phyloP scores from a whole-genome alignment of 2,888 invertebrate genomes.

The Protula sp. region DNA sequence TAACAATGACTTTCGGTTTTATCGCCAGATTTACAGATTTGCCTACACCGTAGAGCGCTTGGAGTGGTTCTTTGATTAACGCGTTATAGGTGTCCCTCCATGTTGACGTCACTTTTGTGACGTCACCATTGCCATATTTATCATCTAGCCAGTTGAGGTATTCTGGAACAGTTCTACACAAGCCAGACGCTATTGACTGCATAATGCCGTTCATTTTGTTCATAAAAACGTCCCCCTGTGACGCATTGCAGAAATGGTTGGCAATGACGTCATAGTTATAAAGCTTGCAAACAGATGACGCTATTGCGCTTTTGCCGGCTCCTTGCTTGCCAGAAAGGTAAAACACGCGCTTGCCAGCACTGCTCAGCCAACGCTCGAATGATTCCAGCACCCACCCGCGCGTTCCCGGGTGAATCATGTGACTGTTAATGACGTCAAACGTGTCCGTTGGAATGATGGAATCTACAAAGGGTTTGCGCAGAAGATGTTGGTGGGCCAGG shows the following conservation, averaged over 20 bases:
- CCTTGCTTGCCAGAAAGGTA: conserved; percentile 12
- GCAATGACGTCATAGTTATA: conserved; percentile 11
- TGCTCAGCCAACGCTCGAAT: conserved; percentile 10
- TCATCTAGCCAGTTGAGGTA: conserved; percentile 16
- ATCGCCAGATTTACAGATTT: not conserved
- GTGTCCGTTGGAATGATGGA: conserved; percentile 5
- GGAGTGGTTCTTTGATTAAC: conserved; percentile 14
- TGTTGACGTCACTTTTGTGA: not conserved
- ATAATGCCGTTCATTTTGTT: conserved; percentile 12
- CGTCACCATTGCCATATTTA: conserved; percentile 3
- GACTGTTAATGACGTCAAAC: conserved; percentile 9
- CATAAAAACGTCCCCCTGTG: not conserved
- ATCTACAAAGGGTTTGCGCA: conserved; percentile 6
- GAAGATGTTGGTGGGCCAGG: conserved; percentile 5
- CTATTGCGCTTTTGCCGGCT: conserved; percentile 18
- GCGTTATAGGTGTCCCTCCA: conserved; percentile 14
- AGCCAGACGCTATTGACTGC: conserved; percentile 13
- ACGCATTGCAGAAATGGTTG: conserved; percentile 11
- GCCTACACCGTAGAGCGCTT: conserved; percentile 12
- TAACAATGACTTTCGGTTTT: conserved; percentile 10
- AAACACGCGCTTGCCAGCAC: conserved; percentile 11
- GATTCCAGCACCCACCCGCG: conserved; percentile 18
- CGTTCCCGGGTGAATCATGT: conserved; percentile 23
- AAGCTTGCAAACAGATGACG: conserved; percentile 17
- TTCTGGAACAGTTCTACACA: conserved; percentile 17